A percentile compares a stretch with the other conserved stretches of the same genome.
Conservation (phyloP, 2,888 invertebrate species). For the Polyploca ridens region DNA sequence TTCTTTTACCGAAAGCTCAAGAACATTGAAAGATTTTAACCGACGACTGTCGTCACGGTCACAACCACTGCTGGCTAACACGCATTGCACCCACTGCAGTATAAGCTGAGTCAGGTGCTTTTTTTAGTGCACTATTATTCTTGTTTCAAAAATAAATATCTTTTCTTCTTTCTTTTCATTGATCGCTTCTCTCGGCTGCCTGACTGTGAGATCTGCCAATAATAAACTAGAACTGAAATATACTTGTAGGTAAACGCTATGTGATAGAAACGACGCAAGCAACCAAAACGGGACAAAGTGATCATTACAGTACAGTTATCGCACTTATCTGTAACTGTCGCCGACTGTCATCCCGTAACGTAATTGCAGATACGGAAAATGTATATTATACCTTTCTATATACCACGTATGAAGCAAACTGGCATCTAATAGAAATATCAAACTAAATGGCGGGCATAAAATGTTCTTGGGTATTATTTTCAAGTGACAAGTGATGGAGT, state of each 20-base stretch:
- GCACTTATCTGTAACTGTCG: constrained; percentile 74
- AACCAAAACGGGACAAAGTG: constrained; percentile 61
- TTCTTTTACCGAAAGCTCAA: too few species aligned
- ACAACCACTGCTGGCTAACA: too few species aligned
- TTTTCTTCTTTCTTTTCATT: too few species aligned
- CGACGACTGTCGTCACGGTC: too few species aligned
- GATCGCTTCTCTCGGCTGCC: too few species aligned
- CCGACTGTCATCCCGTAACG: constrained; percentile 52
- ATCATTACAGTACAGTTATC: constrained; percentile 74
- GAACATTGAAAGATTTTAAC: too few species aligned
- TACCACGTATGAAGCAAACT: neutral
- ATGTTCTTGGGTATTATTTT: too few species aligned
- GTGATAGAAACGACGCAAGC: constrained; percentile 40
- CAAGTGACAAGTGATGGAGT: too few species aligned
- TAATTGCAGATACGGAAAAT: constrained; percentile 24
- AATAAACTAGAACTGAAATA: neutral
- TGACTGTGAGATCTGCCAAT: neutral
- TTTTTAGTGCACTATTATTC: too few species aligned
- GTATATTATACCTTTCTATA: constrained; percentile 6
- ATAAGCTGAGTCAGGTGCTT: too few species aligned
- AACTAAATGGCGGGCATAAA: neutral
- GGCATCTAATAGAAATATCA: neutral
- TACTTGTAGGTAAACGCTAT: neutral
- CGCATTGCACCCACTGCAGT: too few species aligned
- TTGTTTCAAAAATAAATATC: too few species aligned